These are phyloP conservation scores for Aphaenogaster ashmeadi DNA, from an alignment of 1,140 invertebrate species.

Conservation along the genomic window DNA sequence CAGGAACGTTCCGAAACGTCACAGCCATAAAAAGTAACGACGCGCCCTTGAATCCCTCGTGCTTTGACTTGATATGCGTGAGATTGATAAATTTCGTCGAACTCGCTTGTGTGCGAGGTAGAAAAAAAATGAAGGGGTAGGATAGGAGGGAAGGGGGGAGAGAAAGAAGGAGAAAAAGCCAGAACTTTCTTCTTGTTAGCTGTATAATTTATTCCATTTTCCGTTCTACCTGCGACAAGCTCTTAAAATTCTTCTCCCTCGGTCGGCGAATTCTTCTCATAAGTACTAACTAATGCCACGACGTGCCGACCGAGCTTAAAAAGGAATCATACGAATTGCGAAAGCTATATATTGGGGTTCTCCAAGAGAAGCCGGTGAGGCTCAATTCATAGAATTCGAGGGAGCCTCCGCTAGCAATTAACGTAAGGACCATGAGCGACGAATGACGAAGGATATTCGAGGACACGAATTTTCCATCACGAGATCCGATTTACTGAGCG, in stretches of 20 bases:
- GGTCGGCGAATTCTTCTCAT: neutral
- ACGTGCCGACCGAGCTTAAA: neutral
- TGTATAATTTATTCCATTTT: slow-evolving; percentile 57
- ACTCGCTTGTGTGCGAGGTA: neutral
- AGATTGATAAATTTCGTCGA: slow-evolving; percentile 42
- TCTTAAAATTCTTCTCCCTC: slow-evolving; percentile 38
- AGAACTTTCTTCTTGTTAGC: slow-evolving; percentile 15
- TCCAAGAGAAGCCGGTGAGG: neutral
- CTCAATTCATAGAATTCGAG: neutral
- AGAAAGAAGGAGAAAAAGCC: neutral
- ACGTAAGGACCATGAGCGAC: neutral
- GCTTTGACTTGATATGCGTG: slow-evolving; percentile 24
- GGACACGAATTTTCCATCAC: slow-evolving; percentile 38
- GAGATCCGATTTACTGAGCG: slow-evolving; percentile 36
- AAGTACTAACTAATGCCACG: slow-evolving; percentile 61
- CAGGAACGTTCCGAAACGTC: neutral
- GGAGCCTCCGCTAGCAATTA: neutral
- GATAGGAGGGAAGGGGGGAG: neutral
- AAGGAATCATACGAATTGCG: slow-evolving; percentile 20
- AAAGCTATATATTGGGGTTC: neutral
- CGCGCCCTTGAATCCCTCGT: neutral
- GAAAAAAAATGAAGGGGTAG: neutral
- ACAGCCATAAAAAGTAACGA: slow-evolving; percentile 21
- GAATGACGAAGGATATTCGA: neutral
- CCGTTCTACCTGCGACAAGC: slow-evolving; percentile 25